Conservation (phyloP, 2,797 vertebrate species). For the Centroberyx gerrardi region DNA sequence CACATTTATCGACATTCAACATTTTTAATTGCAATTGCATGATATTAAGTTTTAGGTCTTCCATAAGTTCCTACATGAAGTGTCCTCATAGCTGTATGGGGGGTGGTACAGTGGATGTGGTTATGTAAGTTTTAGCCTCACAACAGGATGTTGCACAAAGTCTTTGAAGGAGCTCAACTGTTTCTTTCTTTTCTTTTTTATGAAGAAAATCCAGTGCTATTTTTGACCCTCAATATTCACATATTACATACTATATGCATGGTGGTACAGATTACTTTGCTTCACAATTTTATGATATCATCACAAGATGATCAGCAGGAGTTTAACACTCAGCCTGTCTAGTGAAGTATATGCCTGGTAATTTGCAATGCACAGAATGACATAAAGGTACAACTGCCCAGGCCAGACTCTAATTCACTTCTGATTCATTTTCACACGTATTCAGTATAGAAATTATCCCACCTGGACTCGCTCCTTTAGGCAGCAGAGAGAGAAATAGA, state of each 20-base stretch:
- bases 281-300: not conserved
- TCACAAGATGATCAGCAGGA: not conserved
- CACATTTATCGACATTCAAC: too few relatives aligned
- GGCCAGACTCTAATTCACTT: not conserved
- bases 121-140: not conserved
- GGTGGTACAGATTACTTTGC: not conserved
- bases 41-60: not conserved
- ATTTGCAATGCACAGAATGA: not conserved
- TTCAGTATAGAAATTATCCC: conserved; percentile 24
- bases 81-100: not conserved
- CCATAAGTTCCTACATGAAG: not conserved
- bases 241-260: not conserved
- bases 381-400: not conserved
- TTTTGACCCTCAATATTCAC: too few relatives aligned
- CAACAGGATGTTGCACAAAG: not conserved
- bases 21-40: not conserved
- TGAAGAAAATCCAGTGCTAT: too few relatives aligned
- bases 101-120: not conserved
- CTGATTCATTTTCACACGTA: conserved; percentile 4
- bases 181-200: too few relatives aligned
- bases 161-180: too few relatives aligned
- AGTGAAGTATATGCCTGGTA: not conserved
- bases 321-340: too few relatives aligned
- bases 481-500: conserved; percentile 49
- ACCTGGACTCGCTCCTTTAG: conserved; percentile 85